Evolutionary conservation across 2,888 invertebrate species (phyloP).

Genomic region (Mellilla xanthometata): DNA sequence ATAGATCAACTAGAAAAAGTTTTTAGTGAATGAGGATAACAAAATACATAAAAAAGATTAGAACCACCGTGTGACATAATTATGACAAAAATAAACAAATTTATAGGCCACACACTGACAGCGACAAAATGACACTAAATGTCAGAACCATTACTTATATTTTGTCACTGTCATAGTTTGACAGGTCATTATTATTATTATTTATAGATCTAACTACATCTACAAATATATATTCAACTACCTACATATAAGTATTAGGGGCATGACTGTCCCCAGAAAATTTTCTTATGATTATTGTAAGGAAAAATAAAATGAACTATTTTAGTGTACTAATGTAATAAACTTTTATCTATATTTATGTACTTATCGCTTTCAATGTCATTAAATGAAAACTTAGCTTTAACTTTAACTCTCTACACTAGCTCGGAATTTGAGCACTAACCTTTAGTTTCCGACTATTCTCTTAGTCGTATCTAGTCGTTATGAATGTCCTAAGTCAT

Average conservation of each 20-base stretch:
- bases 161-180: no score
- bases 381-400: constrained; percentile 44
- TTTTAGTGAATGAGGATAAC: no score
- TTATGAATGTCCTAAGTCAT: constrained; percentile 18
- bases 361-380: constrained; percentile 79
- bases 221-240: constrained; percentile 42
- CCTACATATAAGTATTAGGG: constrained; percentile 34
- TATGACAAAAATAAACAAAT: no score
- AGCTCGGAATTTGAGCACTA: constrained; percentile 33
- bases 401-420: constrained; percentile 37
- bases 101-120: no score
- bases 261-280: constrained; percentile 48
- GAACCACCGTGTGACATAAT: no score
- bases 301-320: constrained; percentile 59
- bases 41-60: no score
- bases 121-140: no score
- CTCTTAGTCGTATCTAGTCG: constrained; percentile 41
- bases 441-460: constrained; percentile 38
- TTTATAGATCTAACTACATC: constrained; percentile 17
- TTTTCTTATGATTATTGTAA: constrained; percentile 81
- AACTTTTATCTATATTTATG: constrained; percentile 67
- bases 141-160: no score
- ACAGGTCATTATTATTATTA: background rate
- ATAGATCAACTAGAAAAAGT: no score
- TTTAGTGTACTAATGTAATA: constrained; percentile 65